phyloP scores from a whole-genome alignment of 2,888 invertebrate species.

The Embidobia sp. region DNA sequence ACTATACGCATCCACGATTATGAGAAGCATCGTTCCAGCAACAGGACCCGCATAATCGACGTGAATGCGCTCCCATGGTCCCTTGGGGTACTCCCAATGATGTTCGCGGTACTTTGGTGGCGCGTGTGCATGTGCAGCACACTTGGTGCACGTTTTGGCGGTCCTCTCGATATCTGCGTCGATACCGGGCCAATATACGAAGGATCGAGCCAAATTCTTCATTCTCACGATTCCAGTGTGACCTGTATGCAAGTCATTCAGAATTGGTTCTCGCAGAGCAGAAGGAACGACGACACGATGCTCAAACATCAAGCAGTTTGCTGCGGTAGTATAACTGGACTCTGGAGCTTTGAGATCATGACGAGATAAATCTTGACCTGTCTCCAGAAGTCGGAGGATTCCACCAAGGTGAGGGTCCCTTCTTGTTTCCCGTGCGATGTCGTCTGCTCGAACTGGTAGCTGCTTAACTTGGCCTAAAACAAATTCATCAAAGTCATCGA shows the following conservation, averaged over 20 bases:
- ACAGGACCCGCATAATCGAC: conserved; percentile 43
- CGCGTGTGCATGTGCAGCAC: conserved; percentile 23
- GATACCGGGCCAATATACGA: conserved; percentile 38
- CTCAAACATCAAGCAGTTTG: conserved; percentile 7
- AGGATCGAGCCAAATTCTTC: background rate
- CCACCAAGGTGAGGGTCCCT: conserved; percentile 5
- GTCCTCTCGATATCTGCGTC: conserved; percentile 33
- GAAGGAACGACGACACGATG: conserved; percentile 5
- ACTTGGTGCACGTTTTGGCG: conserved; percentile 28
- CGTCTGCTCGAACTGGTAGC: background rate
- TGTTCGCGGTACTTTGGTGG: conserved; percentile 19
- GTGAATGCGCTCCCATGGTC: conserved; percentile 15
- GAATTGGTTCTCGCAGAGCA: background rate
- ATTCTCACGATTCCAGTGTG: conserved; percentile 41
- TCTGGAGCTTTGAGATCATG: conserved; percentile 1
- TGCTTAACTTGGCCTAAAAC: conserved; percentile 15
- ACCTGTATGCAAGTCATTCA: conserved; percentile 9
- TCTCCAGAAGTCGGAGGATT: conserved; percentile 15
- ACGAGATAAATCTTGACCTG: conserved; percentile 1
- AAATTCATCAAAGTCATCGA: conserved; percentile 15
- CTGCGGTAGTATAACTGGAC: background rate
- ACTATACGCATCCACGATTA: conserved; percentile 28
- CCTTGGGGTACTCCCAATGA: conserved; percentile 14
- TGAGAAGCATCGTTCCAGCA: conserved; percentile 17
- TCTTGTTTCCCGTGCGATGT: background rate